Base-by-base conservation (phyloP, 53 echinoderm and acorn worm species). In the Antedon mediterranea region DNA sequence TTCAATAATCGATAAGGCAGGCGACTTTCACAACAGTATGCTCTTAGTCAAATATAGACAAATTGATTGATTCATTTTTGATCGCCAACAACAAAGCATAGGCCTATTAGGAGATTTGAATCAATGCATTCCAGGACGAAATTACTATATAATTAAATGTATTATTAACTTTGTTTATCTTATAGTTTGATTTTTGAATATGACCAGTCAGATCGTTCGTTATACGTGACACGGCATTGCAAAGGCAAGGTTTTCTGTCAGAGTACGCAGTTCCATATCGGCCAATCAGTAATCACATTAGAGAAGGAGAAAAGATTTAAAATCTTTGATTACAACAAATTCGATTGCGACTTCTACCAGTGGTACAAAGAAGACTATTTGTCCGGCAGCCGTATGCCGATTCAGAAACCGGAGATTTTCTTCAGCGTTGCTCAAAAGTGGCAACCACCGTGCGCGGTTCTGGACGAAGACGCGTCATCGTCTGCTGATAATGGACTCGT, bases 241-340 rank as follows among this genome's bases (percentile, higher is more conserved):
- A 93, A 92, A n/a, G 90, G 89, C 32, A 92, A 90, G 28, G 85
- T 98, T 43, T 98, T 98, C 75, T 98, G 98, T 90, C 84, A 88
- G 72, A 78, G 78, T 5, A 82, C 98, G 13, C 85, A 83, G 18
- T 76, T 83, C 34, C 42, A 81, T 18, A 83, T 72, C 30, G 72
- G 79, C 20, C 57, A 71, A 1, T 75, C 85, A 78, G 83, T 80
- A 30, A 77, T 83, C 32, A 84, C 78, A 33, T 82, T 89, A 0
- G 98, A 98, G 28, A 79, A 88, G 30, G 91, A 85, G 43, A 81
- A 81, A 14, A 89, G 91, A 75, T 85, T 89, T 71, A 89, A 89
- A 74, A 88, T 98, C 27, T 98, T 98, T 71, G 92, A 98, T 31
- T 76, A 90, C 72, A 73, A 73, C 31, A 84, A 85, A 71, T 98